Conservation (phyloP, 2,797 vertebrate genomes). For the Sciaenops ocellatus region DNA sequence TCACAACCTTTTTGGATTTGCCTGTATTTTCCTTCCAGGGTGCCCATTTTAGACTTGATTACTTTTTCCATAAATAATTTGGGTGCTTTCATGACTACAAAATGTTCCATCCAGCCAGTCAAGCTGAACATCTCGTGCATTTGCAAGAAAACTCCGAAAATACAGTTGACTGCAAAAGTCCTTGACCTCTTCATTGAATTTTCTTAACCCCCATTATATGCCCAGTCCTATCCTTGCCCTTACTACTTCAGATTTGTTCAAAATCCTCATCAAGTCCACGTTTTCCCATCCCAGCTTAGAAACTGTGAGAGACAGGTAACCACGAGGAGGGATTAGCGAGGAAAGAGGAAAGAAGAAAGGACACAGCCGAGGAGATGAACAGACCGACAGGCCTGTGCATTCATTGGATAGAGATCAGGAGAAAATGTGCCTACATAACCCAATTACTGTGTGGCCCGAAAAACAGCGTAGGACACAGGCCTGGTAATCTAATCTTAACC, state of each 20-base stretch:
- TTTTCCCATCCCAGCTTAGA: background rate
- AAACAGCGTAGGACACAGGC: constrained; percentile 54
- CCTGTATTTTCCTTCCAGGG: background rate
- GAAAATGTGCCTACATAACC: constrained; percentile 74
- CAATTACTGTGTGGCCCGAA: constrained; percentile 66
- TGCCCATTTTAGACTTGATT: background rate
- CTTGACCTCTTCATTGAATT: background rate
- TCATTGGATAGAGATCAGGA: constrained; percentile 62
- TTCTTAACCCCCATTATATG: background rate
- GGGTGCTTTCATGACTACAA: background rate
- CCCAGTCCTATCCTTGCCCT: background rate
- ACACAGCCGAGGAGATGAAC: constrained; percentile 39
- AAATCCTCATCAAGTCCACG: background rate
- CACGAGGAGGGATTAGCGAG: constrained; percentile 8
- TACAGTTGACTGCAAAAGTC: background rate
- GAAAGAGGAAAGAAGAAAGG: constrained; percentile 34
- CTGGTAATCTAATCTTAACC: constrained; percentile 72
- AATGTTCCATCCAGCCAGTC: background rate
- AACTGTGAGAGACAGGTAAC: background rate
- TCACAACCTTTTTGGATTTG: background rate
- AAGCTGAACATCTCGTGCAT: background rate
- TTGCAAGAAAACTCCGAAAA: background rate
- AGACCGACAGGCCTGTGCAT: constrained; percentile 27
- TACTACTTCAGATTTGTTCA: background rate
- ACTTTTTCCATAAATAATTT: constrained; percentile 2